Conservation (phyloP, 2,888 invertebrate genomes). For the Ariolimax columbianus region DNA sequence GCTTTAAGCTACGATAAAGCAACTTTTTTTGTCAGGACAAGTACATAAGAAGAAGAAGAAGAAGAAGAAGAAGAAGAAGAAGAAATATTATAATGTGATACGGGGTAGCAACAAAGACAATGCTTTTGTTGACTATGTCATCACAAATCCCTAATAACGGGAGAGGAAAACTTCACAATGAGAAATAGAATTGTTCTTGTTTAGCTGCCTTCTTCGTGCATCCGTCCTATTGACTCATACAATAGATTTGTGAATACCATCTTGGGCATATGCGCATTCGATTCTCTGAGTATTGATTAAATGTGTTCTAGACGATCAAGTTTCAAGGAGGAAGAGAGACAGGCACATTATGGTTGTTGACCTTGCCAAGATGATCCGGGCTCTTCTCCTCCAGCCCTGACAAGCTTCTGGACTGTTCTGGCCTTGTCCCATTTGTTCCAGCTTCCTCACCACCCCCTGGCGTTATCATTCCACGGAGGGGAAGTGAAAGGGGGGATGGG, state of each 20-base stretch:
- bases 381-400: not conserved
- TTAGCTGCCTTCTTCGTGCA: not conserved
- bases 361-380: not conserved
- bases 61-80: too few species aligned
- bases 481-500: too few species aligned
- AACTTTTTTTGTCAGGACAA: too few species aligned
- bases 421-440: too few species aligned
- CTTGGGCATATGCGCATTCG: not conserved
- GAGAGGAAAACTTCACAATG: not conserved
- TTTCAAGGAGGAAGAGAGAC: not conserved
- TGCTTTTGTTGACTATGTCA: not conserved
- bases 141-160: not conserved
- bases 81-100: too few species aligned
- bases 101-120: not conserved
- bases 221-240: not conserved
- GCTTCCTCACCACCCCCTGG: too few species aligned
- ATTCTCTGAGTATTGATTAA: slow-evolving; percentile 31
- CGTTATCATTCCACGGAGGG: too few species aligned
- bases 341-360: slow-evolving; percentile 10
- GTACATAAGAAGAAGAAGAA: too few species aligned
- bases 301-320: not conserved
- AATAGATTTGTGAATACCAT: not conserved
- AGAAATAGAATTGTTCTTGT: not conserved
- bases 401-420: not conserved
- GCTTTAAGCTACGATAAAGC: too few species aligned